Conservation (phyloP, 2,113 vertebrate species). For the Tachycineta bicolor region DNA sequence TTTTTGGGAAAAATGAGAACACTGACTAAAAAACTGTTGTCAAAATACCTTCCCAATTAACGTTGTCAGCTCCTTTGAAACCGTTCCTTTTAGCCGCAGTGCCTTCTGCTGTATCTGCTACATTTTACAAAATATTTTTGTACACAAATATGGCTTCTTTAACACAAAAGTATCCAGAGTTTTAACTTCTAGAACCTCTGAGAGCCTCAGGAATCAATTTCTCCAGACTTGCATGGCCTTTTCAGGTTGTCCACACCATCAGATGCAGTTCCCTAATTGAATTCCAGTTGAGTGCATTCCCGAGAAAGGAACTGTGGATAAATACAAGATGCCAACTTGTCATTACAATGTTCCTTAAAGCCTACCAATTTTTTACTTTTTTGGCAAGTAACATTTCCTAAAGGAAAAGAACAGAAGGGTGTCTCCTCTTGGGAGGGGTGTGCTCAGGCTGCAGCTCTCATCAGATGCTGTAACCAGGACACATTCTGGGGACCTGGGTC, state of each 20-base stretch:
- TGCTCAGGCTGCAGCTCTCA: background rate
- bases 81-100: background rate
- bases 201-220: background rate
- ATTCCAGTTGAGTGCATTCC: background rate
- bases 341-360: constrained; percentile 34
- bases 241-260: background rate
- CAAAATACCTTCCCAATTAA: background rate
- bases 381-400: constrained; percentile 52
- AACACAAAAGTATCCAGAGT: background rate
- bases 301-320: background rate
- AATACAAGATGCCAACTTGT: constrained; percentile 40
- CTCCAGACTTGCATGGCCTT: background rate
- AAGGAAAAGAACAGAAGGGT: constrained; percentile 13
- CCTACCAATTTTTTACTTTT: background rate
- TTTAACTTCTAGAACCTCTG: background rate
- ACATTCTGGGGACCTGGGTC: background rate
- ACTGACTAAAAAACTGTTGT: background rate
- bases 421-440: background rate
- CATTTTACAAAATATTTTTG: background rate
- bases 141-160: background rate
- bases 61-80: background rate
- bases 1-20: background rate
- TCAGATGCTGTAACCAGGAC: background rate
- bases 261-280: background rate
- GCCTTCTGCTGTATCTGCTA: background rate